phyloP scores from a whole-genome alignment of 2,113 vertebrate species.

The Protobothrops flavoviridis region DNA sequence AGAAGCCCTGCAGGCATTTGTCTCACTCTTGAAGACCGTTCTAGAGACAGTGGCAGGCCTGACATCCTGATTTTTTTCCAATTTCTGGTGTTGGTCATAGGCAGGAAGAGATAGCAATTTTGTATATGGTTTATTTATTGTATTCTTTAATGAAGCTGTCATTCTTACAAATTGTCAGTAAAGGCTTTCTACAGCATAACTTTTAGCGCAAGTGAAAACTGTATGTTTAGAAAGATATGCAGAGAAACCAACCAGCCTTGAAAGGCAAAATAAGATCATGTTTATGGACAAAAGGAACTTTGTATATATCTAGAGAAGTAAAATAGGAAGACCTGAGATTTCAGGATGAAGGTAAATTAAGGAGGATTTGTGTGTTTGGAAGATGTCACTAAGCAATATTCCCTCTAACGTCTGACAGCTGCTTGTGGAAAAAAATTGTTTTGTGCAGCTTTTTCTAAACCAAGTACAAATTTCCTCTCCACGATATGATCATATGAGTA shows the following conservation, averaged over 20 bases:
- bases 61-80: conserved; percentile 44
- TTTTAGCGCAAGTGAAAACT: not conserved
- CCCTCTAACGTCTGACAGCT: not conserved
- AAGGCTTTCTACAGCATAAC: not conserved
- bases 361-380: not conserved
- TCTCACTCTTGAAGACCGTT: conserved; percentile 73
- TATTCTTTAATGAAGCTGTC: conserved; percentile 2
- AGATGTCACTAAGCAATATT: not conserved
- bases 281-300: not conserved
- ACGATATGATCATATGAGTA: not conserved
- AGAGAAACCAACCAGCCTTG: not conserved
- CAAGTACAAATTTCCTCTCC: not conserved
- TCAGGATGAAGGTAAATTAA: not conserved
- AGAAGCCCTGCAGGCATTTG: conserved; percentile 68
- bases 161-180: not conserved
- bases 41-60: conserved; percentile 67
- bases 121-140: not conserved
- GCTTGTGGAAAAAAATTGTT: not conserved
- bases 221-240: accelerated
- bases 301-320: not conserved
- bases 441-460: not conserved
- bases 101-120: not conserved
- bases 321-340: not conserved
- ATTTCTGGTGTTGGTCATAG: not conserved
- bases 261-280: not conserved